Evolutionary conservation across 2,797 vertebrate genomes (phyloP).

Genomic region (Hybognathus amarus): DNA sequence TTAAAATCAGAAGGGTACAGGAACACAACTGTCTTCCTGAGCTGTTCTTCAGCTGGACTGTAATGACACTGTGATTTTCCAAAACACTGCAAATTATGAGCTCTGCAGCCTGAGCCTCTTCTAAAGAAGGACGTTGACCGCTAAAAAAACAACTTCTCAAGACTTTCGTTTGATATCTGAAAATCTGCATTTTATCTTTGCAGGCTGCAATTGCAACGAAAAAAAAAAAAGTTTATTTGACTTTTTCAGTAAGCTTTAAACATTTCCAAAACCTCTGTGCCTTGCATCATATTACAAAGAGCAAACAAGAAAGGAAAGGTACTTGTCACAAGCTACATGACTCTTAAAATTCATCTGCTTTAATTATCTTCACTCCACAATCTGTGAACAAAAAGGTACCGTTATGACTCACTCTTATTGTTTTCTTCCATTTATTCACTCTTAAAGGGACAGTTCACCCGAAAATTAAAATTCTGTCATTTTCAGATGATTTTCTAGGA

Average conservation of each 20-base stretch:
- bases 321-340: conserved; percentile 20
- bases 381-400: conserved; percentile 29
- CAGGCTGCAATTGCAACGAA: background rate
- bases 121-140: background rate
- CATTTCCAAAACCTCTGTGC: conserved; percentile 31
- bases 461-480: background rate
- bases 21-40: background rate
- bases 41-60: background rate
- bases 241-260: conserved; percentile 5
- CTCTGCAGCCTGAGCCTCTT: background rate
- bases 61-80: conserved; percentile 3
- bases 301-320: conserved; percentile 20
- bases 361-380: conserved; percentile 38
- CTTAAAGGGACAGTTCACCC: background rate
- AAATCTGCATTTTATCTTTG: conserved; percentile 7
- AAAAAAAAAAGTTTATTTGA: background rate
- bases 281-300: conserved; percentile 33
- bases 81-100: conserved; percentile 20
- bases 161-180: conserved; percentile 5
- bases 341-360: conserved; percentile 25
- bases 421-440: background rate
- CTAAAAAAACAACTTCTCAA: background rate
- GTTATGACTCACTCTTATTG: background rate
- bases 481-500: background rate
- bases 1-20: background rate